Evolutionary conservation across 2,888 invertebrate genomes (phyloP), one percentile per base, ranked within the genome.

Genomic region (Corythucha ciliata): DNA sequence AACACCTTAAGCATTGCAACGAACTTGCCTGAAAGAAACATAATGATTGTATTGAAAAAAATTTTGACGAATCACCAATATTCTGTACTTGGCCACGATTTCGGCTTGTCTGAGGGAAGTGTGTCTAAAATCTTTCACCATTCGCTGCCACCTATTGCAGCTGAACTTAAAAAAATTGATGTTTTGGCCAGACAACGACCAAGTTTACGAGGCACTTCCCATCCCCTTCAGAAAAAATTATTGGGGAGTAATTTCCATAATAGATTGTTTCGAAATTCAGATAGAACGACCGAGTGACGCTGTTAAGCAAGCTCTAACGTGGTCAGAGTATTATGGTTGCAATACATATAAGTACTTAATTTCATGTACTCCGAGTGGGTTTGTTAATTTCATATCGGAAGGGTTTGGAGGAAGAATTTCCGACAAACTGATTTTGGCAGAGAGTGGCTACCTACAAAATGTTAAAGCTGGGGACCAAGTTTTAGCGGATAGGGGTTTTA

Each of bases 281-380:
- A 63, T 63, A 25, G 58, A 62, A 39, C 63, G 62, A 51, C 63
- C 63, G 16, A 32, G 45, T 20, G 48, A 61, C 52, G 51, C 61
- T 12, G 39, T 60, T 14, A 27, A 58, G 14, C 62, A 61, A 55
- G 51, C 61, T 6, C 41, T 61, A 4, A 63, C 61, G n/a, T 65
- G 64, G 63, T 63, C 63, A 4, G 59, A 62, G 6, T 64, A 63
- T 36, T 63, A 64, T 54, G 61, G 62, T 21, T 59, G 58, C 41
- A 64, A 65, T 44, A 64, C 64, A 12, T 39, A 64, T 12, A 66
- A 66, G 53, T 65, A 63, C 56, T 54, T 64, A 27, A 55, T 63
- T 22, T 61, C 58, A 16, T 55, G 52, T 32, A 62, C 64, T 21
- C 63, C 65, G 2, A 61, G 63, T 61, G 63, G 66, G 2, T 45